Percentiles rank a stretch among this genome's conserved stretches.
These are phyloP conservation scores for Atrina japonica DNA, from an alignment of 2,888 invertebrate genomes.

Conservation along the genomic window DNA sequence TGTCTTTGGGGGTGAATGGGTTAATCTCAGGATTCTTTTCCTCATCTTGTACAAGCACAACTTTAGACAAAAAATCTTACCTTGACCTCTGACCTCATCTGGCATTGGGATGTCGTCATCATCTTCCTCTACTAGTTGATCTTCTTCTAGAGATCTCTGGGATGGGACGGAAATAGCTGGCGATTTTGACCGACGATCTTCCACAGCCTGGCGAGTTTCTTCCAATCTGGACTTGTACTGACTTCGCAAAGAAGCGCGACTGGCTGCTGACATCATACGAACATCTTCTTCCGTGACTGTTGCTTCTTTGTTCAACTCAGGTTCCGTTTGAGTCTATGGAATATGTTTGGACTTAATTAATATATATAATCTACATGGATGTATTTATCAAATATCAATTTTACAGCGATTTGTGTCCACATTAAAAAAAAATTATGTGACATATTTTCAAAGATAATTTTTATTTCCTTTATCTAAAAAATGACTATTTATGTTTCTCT, in stretches of 20 bases:
- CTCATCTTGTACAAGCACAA: no score
- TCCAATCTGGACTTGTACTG: slow-evolving; percentile 67
- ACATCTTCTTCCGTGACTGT: slow-evolving; percentile 61
- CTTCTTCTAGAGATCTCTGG: slow-evolving; percentile 67
- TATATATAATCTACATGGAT: no score
- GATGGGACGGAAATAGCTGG: slow-evolving; percentile 67
- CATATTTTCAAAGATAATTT: no score
- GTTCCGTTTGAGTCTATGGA: slow-evolving; percentile 45
- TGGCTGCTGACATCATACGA: slow-evolving; percentile 63
- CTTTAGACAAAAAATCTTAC: no score
- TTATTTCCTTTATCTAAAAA: no score
- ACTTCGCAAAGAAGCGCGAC: slow-evolving; percentile 69
- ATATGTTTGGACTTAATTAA: no score
- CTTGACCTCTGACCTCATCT: slow-evolving; percentile 55
- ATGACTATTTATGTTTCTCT: no score
- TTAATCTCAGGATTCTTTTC: no score
- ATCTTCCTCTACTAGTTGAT: slow-evolving; percentile 69
- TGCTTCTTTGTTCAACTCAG: slow-evolving; percentile 26
- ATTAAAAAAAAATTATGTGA: no score
- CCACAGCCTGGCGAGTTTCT: slow-evolving; percentile 66
- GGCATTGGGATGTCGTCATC: slow-evolving; percentile 68
- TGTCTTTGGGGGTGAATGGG: no score
- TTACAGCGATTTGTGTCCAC: no score
- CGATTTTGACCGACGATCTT: slow-evolving; percentile 70
- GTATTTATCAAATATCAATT: no score